Conservation (phyloP, 2,797 vertebrate genomes). For the Propithecus deckenii region DNA sequence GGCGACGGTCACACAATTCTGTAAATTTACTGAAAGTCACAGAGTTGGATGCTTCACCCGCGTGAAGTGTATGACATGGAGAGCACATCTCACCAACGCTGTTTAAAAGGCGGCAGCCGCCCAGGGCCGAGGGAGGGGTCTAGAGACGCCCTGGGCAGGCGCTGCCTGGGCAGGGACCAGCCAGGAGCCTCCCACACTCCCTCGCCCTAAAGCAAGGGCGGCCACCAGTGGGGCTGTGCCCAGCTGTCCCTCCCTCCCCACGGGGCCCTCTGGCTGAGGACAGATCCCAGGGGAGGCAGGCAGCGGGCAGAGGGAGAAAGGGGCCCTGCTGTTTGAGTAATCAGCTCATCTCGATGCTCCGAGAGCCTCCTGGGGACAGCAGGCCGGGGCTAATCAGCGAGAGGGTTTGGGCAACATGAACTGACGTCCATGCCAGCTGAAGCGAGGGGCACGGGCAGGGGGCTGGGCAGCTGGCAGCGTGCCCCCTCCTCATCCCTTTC, state of each 20-base stretch:
- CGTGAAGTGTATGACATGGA: too few relatives aligned
- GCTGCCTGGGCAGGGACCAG: accelerated
- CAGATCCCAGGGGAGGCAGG: not conserved
- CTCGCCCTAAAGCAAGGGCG: not conserved
- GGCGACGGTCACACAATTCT: not conserved
- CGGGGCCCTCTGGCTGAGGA: not conserved
- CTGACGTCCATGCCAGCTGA: not conserved
- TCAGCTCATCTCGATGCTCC: not conserved
- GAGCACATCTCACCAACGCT: not conserved
- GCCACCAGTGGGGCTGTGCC: not conserved
- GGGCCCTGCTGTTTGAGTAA: not conserved
- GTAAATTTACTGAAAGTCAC: not conserved
- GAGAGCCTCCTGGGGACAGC: not conserved
- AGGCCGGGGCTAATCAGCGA: not conserved
- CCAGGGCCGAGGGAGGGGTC: not conserved
- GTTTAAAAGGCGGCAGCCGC: not conserved
- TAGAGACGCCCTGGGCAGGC: not conserved
- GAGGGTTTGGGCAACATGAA: not conserved
- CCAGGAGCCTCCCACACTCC: accelerated
- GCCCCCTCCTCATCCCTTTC: too few relatives aligned
- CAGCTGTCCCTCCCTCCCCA: not conserved
- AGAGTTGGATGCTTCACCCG: too few relatives aligned
- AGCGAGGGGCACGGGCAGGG: not conserved
- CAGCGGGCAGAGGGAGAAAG: not conserved
- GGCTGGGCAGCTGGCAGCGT: not conserved